Base-by-base conservation (phyloP, 2,888 invertebrate genomes). In the Helleia helle region DNA sequence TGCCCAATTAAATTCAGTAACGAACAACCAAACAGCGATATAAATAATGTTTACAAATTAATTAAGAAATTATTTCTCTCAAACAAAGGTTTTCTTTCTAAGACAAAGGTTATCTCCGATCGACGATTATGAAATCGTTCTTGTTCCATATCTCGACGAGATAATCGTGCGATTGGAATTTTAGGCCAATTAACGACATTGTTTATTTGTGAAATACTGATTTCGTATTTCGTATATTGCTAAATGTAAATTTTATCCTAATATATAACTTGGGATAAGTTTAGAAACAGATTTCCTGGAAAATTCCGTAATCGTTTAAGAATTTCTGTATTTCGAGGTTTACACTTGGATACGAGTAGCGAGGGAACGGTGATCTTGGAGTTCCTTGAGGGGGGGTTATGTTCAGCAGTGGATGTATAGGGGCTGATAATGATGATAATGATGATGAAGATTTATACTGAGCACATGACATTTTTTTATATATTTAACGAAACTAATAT, bases 191-290 rank as follows among this genome's bases (percentile, higher is more conserved):
- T 34, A 34, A 34, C 34, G 34, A 34, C 34, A 18, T 22, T 34
- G 34, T 34, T n/a, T n/a, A n/a, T n/a, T 34, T 34, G 34, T 22
- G 34, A 34, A 34, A 34, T 34, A 34, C 34, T 34, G 34, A 22
- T 34, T 34, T 34, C 8, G 22, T 34, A 34, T 34, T 34, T 17
- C 34, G 11, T 12, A 34, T 34, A 22, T 22, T 12, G 9, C 12
- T 12, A 34, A 18, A 31, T 9, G 11, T 17, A 22, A 22, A 5
- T 22, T 22, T n/a, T n/a, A n/a, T n/a, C n/a, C n/a, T n/a, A n/a
- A n/a, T n/a, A n/a, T n/a, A n/a, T n/a, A n/a, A n/a, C n/a, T n/a
- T n/a, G n/a, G n/a, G n/a, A n/a, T n/a, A n/a, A n/a, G n/a, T n/a
- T n/a, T n/a, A n/a, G n/a, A n/a, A n/a, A n/a, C n/a, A n/a, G n/a